Percentiles rank a stretch among this genome's conserved stretches.
Conservation (phyloP, 2,888 invertebrate genomes). For the Tenthredo amoena region DNA sequence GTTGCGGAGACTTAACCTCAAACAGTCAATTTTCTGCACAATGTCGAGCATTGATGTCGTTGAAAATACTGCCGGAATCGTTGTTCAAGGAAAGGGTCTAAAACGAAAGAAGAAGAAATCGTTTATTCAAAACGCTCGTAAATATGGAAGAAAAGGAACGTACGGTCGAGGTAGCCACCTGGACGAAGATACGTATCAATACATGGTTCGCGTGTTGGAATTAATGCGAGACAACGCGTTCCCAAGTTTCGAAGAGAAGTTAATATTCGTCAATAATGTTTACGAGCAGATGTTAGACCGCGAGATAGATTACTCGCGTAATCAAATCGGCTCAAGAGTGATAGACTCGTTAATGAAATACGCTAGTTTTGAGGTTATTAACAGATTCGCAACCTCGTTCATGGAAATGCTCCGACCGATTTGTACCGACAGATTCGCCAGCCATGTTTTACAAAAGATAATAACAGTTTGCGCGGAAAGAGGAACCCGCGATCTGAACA, state of each 20-base stretch:
- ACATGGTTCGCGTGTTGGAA: slow-evolving; percentile 88
- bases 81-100: slow-evolving; percentile 68
- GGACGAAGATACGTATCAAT: slow-evolving; percentile 87
- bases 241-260: slow-evolving; percentile 85
- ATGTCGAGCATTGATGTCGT: neutral
- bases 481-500: slow-evolving; percentile 78
- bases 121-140: slow-evolving; percentile 86
- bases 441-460: slow-evolving; percentile 89
- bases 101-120: slow-evolving; percentile 84
- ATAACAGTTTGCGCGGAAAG: slow-evolving; percentile 81
- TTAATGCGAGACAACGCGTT: slow-evolving; percentile 84
- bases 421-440: slow-evolving; percentile 88
- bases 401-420: slow-evolving; percentile 84
- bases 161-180: slow-evolving; percentile 86
- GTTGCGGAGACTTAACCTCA: neutral
- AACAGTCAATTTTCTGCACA: neutral
- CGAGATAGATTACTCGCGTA: slow-evolving; percentile 87
- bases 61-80: neutral
- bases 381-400: slow-evolving; percentile 83
- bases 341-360: slow-evolving; percentile 88
- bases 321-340: slow-evolving; percentile 90
- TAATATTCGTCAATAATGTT: slow-evolving; percentile 87
- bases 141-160: slow-evolving; percentile 87
- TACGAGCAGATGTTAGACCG: slow-evolving; percentile 85
- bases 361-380: slow-evolving; percentile 82